Evolutionary conservation across 2,888 invertebrate genomes (phyloP), one percentile per base, ranked within the genome.

Genomic region (Dilophus febrilis): DNA sequence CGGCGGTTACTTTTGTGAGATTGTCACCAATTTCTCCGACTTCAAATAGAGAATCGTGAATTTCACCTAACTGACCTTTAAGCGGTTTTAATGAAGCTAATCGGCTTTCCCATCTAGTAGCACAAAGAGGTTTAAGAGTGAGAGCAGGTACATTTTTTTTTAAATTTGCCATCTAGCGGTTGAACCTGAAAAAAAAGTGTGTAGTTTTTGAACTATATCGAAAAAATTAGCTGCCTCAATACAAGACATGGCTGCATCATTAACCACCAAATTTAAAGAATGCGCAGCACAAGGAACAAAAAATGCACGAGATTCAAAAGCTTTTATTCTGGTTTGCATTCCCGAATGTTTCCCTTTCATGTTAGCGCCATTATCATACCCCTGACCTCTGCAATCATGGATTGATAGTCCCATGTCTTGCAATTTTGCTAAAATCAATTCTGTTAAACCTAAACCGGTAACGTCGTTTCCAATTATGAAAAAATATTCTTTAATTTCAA

Each of bases 171-270:
- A 42, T 39, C 39, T 42, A 31, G 35, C 35, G 34, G 35, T 34
- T 29, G 35, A 42, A 38, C 42, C 38, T 27, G 38, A 42, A 38
- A 42, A 38, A 35, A 42, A 30, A 5, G 11, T 12, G 11, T 6
- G 11, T 14, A 30, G 11, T 4, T 10, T 6, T 12, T 30, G 17
- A 11, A 42, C 28, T 14, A 34, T 33, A 13, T 42, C 39, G 17
- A 41, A 44, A 28, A 44, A 41, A 10, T 37, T 40, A 26, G 40
- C 32, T 19, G 40, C 41, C 26, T 41, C 28, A 5, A 40, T 41
- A 13, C 6, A 30, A 32, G 19, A 38, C 19, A 39, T 35, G 30
- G 38, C 34, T 6, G 42, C 34, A 17, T 44, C 40, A 31, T 40
- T 40, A 14, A 42, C 27, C 26, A 42, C 40, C 12, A 40, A 37